Percentiles rank a stretch among this genome's conserved stretches.
phyloP scores from a whole-genome alignment of 2,113 vertebrate genomes.

The Corvus moneduloides region DNA sequence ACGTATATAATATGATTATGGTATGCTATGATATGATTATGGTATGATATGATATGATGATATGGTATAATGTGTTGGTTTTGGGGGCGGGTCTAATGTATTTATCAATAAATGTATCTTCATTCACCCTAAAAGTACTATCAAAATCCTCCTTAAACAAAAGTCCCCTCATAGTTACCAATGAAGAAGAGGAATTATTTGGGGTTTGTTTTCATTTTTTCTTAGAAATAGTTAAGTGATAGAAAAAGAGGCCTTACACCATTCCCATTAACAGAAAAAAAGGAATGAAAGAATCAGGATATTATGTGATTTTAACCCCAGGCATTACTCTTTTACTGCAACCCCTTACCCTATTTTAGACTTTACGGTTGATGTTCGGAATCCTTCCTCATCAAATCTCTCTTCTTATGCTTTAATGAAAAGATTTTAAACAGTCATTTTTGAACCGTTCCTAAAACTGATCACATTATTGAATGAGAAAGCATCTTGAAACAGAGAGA shows the following conservation, averaged over 20 bases:
- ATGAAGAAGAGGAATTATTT: neutral
- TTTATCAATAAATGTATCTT: neutral
- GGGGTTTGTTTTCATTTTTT: rapidly evolving
- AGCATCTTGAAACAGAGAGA: neutral
- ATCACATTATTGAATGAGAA: neutral
- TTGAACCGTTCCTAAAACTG: neutral
- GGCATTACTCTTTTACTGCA: neutral
- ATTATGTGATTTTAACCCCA: neutral
- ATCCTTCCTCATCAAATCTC: neutral
- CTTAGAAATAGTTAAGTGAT: neutral
- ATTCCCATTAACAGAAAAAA: neutral
- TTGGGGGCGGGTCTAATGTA: neutral
- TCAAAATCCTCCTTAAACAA: neutral
- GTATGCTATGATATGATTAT: neutral
- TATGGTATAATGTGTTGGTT: neutral
- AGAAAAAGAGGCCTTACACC: neutral
- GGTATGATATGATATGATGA: too few relatives aligned
- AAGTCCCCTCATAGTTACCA: neutral
- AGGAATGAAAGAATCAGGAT: neutral
- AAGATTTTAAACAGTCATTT: neutral
- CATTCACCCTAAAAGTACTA: neutral
- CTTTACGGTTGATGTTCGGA: neutral
- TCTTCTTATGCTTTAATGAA: neutral
- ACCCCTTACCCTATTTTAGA: neutral
- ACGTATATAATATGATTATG: neutral